A percentile compares a stretch with the other conserved stretches of the same genome.
phyloP scores from a whole-genome alignment of 2,888 invertebrate species.

The Drosophila parthenogenetica region DNA sequence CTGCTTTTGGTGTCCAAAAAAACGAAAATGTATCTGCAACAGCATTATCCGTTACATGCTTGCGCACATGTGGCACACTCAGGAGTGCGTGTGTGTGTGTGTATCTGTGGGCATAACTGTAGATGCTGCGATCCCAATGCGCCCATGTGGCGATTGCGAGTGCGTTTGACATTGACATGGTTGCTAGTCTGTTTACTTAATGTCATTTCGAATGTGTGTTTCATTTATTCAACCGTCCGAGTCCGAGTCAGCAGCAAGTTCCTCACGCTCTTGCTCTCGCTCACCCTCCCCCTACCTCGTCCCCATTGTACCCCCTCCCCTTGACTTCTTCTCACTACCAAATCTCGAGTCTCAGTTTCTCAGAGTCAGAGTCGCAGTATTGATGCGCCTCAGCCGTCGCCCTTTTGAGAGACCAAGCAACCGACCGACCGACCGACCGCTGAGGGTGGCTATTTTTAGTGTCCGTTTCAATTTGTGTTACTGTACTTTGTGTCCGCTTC shows the following conservation, averaged over 20 bases:
- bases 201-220: conserved; percentile 68
- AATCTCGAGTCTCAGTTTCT: conserved; percentile 5
- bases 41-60: conserved; percentile 59
- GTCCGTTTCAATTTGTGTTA: conserved; percentile 77
- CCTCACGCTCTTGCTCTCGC: too few relatives aligned
- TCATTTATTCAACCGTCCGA: conserved; percentile 68
- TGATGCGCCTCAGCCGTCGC: conserved; percentile 74
- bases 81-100: background rate
- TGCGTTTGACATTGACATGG: conserved; percentile 78
- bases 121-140: conserved; percentile 39
- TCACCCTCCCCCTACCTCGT: too few relatives aligned
- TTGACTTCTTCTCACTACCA: background rate
- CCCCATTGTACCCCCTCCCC: background rate
- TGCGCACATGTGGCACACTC: conserved; percentile 56
- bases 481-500: conserved; percentile 67
- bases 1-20: conserved; percentile 69
- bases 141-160: conserved; percentile 74
- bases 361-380: conserved; percentile 28
- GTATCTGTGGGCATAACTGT: conserved; percentile 20
- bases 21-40: conserved; percentile 35
- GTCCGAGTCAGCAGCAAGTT: conserved; percentile 37
- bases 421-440: conserved; percentile 6
- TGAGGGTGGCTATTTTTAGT: conserved; percentile 84
- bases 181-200: conserved; percentile 76
- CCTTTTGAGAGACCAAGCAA: conserved; percentile 10